Base-by-base conservation (phyloP, 2,888 invertebrate genomes). In the Entomobrya proxima region DNA sequence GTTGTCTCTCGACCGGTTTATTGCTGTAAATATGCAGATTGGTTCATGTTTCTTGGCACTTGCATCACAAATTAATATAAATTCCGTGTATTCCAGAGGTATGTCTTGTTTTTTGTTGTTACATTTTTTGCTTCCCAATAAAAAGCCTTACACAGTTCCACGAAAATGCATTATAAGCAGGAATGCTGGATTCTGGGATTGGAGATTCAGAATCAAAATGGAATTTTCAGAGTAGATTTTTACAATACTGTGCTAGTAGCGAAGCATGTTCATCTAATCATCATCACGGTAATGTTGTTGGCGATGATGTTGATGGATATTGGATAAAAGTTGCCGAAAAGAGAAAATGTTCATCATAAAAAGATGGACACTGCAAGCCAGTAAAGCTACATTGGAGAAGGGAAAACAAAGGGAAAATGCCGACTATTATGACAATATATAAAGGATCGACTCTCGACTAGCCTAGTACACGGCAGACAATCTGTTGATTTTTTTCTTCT, bases 281-380 rank as follows among this genome's bases (percentile, higher is more conserved):
- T 50, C 32, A 50, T 30, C 47, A 21, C 15, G 21, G 40, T 24
- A 21, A 69, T 72, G 18, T 44, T 72, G 47, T 21, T 40, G n/a
- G 37, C 11, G 7, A 40, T n/a, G 44, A 21, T 44, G 69, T 44
- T 69, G 72, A 74, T 74, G 50, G 50, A 74, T 74, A 74, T 74
- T 74, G 72, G 72, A 74, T 74, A 50, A 37, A 81, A 81, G 81
- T 81, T 81, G 81, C 81, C 81, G 81, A 81, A 81, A 81, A 74
- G 72, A 81, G 61, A 81, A 81, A 79, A 80, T 72, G 72, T 58
- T 81, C 81, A 81, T 81, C 74, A 74, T 74, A 81, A 81, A 74
- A 80, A 80, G 52, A 80, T 80, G 80, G 80, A 80, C 80, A 80
- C 72, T 35, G 32, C 50, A 47, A 50, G 18, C 72, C 2, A 44